Base-by-base conservation (phyloP, 2,888 invertebrate species). In the Calliopum simillimum region DNA sequence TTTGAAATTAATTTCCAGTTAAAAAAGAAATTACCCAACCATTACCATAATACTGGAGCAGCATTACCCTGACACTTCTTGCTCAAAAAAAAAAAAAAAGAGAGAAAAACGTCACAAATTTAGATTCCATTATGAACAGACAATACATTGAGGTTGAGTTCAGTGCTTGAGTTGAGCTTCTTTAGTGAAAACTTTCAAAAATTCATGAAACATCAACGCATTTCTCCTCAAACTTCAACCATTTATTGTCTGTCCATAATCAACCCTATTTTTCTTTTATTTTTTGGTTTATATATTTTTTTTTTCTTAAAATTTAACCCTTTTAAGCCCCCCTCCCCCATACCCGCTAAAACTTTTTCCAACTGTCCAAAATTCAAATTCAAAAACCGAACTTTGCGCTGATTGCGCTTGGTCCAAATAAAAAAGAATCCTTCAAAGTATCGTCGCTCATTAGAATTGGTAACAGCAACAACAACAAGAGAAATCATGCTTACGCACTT, bases 401-500 rank as follows among this genome's bases (percentile, higher is more conserved):
- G 53, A 25, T 16, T 33, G 33, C 21, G 53, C n/a, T 16, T 33
- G 33, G 41, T 33, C 58, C 58, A 33, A 58, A n/a, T n/a, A n/a
- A n/a, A n/a, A 33, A 33, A 33, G 58, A 58, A 58, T 58, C 58
- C 58, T 25, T 23, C 23, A 23, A 21, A 23, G 33, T 33, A 33
- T 33, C 33, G 8, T 33, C 23, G 23, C 19, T 53, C 53, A 53
- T 53, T 53, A 53, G 53, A 53, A 23, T 53, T 23, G 21, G 21
- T 21, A 58, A 58, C 25, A 58, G 33, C 58, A 58, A 58, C 58
- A 58, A 58, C 56, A 58, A 33, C 56, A 59, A 59, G 41, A 59
- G 43, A 59, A 23, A 43, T 43, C 59, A 59, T 59, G 59, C 59
- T 59, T 41, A 59, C 59, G 59, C 59, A 59, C 59, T 59, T 59